These are phyloP conservation scores for Sepioteuthis lessoniana DNA, from an alignment of 2,888 invertebrate genomes.

Conservation along the genomic window DNA sequence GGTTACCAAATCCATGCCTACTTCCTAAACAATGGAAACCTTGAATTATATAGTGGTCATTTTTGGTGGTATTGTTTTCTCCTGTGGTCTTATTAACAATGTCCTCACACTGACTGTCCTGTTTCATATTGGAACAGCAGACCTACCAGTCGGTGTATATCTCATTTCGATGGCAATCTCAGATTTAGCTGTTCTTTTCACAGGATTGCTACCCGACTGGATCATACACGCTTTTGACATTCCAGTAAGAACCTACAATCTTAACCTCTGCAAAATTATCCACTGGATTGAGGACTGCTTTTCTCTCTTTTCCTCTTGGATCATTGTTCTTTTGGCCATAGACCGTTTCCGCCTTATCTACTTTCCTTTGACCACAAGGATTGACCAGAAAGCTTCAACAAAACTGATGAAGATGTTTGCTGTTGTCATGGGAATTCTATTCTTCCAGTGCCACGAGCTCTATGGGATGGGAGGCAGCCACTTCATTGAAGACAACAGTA, in stretches of 20 bases:
- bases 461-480: not conserved
- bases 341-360: not conserved
- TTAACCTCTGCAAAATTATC: not conserved
- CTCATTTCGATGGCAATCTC: not conserved
- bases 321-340: not conserved
- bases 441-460: not conserved
- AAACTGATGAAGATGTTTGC: slow-evolving; percentile 6
- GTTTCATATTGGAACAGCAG: not conserved
- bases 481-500: not conserved
- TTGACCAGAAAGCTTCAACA: not conserved
- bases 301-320: not conserved
- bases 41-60: not conserved
- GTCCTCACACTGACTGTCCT: not conserved
- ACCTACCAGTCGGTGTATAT: not conserved
- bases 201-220: not conserved
- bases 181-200: not conserved
- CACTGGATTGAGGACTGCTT: not conserved
- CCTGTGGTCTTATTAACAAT: not conserved
- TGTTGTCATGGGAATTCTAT: not conserved
- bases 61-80: not conserved
- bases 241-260: not conserved
- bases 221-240: not conserved
- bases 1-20: not conserved
- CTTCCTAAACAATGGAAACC: not conserved
- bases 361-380: not conserved